These are phyloP conservation scores for Ichneumon xanthorius DNA, from an alignment of 2,888 invertebrate species.

Conservation along the genomic window DNA sequence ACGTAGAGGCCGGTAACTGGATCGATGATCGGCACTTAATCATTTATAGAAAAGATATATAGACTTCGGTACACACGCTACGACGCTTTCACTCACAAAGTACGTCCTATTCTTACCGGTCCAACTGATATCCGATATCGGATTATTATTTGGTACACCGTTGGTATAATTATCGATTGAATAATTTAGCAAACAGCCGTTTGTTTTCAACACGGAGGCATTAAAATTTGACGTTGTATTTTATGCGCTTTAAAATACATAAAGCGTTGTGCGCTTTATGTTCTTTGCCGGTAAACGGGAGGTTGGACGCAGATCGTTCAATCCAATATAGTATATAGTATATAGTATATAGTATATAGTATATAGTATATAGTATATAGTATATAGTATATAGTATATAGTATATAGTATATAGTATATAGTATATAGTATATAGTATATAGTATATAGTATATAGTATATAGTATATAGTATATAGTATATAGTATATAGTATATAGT, in stretches of 20 bases:
- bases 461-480: too few species aligned
- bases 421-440: too few species aligned
- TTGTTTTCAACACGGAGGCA: neutral
- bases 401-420: too few species aligned
- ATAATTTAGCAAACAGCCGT: neutral
- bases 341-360: too few species aligned
- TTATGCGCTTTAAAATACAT: too few species aligned
- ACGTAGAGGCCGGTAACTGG: conserved; percentile 46
- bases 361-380: too few species aligned
- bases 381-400: too few species aligned
- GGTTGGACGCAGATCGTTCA: neutral
- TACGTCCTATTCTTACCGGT: neutral
- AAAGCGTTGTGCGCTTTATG: neutral
- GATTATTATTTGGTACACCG: neutral
- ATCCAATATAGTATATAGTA: neutral
- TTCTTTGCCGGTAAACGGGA: neutral
- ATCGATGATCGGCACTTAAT: conserved; percentile 63
- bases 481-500: too few species aligned
- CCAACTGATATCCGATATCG: neutral
- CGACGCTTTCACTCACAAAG: conserved; percentile 29
- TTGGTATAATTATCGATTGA: neutral
- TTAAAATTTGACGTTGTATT: neutral
- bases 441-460: too few species aligned
- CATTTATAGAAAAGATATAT: conserved; percentile 51
- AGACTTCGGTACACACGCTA: conserved; percentile 25